phyloP scores from a whole-genome alignment of 2,113 vertebrate species.

The Brevimyrus niger region DNA sequence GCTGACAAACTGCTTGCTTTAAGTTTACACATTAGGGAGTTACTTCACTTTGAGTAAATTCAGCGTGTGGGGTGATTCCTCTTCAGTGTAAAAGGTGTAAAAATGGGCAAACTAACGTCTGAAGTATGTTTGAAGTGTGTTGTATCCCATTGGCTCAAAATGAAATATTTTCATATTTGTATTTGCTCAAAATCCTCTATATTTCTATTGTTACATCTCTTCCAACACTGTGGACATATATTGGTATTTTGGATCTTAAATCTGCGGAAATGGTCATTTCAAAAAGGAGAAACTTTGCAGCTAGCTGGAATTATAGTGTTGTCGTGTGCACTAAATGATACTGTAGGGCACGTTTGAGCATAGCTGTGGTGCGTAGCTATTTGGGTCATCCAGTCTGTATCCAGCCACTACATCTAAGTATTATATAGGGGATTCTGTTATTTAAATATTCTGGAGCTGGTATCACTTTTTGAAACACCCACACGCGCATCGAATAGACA shows the following conservation, averaged over 20 bases:
- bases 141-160: not conserved
- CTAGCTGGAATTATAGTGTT: not conserved
- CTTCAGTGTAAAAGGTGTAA: not conserved
- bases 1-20: not conserved
- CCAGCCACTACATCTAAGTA: conserved; percentile 19
- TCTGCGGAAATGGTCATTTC: conserved; percentile 27
- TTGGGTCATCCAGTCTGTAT: conserved; percentile 12
- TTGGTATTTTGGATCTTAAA: conserved; percentile 37
- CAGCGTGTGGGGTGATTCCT: not conserved
- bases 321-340: conserved; percentile 1
- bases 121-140: not conserved
- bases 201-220: not conserved
- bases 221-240: conserved; percentile 25
- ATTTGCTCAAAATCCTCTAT: conserved; percentile 1
- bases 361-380: conserved; percentile 2
- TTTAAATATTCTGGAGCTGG: conserved; percentile 22
- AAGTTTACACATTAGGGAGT: conserved; percentile 29
- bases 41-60: conserved; percentile 8
- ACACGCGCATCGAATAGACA: not conserved
- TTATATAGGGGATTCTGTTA: conserved; percentile 26
- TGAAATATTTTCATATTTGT: conserved; percentile 6
- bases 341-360: not conserved
- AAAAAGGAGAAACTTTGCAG: conserved; percentile 1
- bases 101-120: not conserved
- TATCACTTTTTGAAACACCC: not conserved